phyloP scores from a whole-genome alignment of 2,888 invertebrate species.

The Clanis bilineata region DNA sequence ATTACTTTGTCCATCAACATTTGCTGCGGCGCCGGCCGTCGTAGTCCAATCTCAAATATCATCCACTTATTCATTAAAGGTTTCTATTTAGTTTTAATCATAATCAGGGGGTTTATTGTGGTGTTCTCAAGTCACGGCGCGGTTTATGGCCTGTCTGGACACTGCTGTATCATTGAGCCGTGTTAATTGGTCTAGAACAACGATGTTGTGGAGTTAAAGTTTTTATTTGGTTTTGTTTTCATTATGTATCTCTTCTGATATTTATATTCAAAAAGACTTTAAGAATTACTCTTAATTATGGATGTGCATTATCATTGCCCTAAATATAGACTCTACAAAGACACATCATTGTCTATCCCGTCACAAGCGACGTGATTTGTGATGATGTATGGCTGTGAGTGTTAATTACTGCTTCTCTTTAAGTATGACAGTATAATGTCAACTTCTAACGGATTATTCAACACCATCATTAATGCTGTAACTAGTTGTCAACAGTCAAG shows the following conservation, averaged over 20 bases:
- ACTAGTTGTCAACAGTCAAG: not conserved
- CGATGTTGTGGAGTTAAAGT: constrained; percentile 11
- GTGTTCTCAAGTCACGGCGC: constrained; percentile 45
- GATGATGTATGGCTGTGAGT: not conserved
- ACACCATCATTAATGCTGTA: not conserved
- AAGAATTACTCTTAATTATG: not conserved
- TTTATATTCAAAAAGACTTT: not conserved
- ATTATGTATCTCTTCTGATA: not conserved
- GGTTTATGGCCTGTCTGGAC: constrained; percentile 49
- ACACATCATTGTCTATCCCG: not conserved
- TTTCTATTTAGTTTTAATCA: constrained; percentile 77
- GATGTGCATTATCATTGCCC: not conserved
- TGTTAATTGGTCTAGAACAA: constrained; percentile 24
- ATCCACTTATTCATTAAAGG: constrained; percentile 79
- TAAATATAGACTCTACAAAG: not conserved
- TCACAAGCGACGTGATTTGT: constrained; percentile 12
- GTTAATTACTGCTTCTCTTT: not conserved
- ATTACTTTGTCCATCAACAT: constrained; percentile 47
- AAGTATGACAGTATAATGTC: not conserved
- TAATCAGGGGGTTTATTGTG: constrained; percentile 67
- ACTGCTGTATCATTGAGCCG: constrained; percentile 44
- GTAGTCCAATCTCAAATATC: constrained; percentile 76
- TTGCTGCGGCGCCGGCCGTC: constrained; percentile 75
- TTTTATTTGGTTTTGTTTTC: constrained; percentile 19
- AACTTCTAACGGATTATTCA: constrained; percentile 6